Percentiles rank a stretch among this genome's conserved stretches.
Conservation (phyloP, 2,888 invertebrate genomes). For the Thymelicus sylvestris region DNA sequence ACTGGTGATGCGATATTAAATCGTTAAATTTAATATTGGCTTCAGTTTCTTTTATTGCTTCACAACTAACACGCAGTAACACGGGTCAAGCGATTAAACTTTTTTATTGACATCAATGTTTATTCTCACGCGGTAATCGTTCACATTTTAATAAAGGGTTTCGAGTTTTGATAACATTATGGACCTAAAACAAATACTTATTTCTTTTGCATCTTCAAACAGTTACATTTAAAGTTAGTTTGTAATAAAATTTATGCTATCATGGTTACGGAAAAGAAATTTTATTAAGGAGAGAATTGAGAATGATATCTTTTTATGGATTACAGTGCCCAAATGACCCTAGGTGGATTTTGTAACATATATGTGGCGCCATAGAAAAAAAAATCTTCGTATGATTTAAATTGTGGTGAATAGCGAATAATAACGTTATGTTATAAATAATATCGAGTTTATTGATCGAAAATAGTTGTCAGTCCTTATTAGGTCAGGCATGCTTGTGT, state of each 20-base stretch:
- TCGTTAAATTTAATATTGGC: slow-evolving; percentile 84
- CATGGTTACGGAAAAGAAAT: no score
- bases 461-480: slow-evolving; percentile 56
- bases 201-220: background rate
- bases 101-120: slow-evolving; percentile 72
- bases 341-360: no score
- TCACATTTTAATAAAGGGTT: slow-evolving; percentile 50
- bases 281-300: no score
- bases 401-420: background rate
- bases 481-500: slow-evolving; percentile 64
- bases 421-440: slow-evolving; percentile 54
- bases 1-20: slow-evolving; percentile 77
- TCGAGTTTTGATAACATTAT: slow-evolving; percentile 17
- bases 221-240: background rate
- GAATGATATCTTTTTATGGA: no score
- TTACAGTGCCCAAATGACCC: no score
- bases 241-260: no score
- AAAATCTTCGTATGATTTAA: background rate
- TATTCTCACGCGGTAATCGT: slow-evolving; percentile 79
- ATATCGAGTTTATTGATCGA: slow-evolving; percentile 66
- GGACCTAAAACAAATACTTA: slow-evolving; percentile 31
- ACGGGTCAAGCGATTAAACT: slow-evolving; percentile 70
- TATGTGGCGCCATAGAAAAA: no score
- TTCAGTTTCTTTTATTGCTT: slow-evolving; percentile 80
- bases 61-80: slow-evolving; percentile 75